A percentile compares a stretch with the other conserved stretches of the same genome.
Evolutionary conservation across 1,140 invertebrate species (phyloP).

Genomic region (Arctopsyche grandis): DNA sequence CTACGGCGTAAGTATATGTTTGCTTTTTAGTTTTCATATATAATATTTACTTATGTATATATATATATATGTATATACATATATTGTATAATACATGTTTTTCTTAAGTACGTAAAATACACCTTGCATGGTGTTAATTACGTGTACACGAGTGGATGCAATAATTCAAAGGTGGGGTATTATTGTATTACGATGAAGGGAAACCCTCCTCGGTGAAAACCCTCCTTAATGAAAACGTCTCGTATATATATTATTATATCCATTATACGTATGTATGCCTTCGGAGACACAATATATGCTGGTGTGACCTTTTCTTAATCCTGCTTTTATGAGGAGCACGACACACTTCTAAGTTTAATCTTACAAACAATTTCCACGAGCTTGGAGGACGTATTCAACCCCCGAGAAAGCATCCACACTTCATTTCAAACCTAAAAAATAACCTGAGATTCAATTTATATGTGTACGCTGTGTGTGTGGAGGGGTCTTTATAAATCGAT

Average conservation of each 20-base stretch:
- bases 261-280: neutral
- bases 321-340: slow-evolving; percentile 47
- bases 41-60: too few species aligned
- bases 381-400: slow-evolving; percentile 16
- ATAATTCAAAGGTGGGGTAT: slow-evolving; percentile 3
- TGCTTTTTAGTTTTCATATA: too few species aligned
- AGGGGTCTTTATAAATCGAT: too few species aligned
- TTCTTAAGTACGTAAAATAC: too few species aligned
- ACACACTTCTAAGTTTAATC: slow-evolving; percentile 47
- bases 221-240: slow-evolving; percentile 41
- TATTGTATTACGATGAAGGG: neutral
- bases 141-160: neutral
- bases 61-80: too few species aligned
- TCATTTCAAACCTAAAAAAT: neutral
- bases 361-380: slow-evolving; percentile 43
- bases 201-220: neutral
- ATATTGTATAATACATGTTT: too few species aligned
- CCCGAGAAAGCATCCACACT: neutral
- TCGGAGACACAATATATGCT: slow-evolving; percentile 14
- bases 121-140: too few species aligned
- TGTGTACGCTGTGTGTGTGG: too few species aligned
- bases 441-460: too few species aligned
- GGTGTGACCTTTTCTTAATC: slow-evolving; percentile 45
- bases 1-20: too few species aligned
- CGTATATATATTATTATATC: neutral